Conservation (phyloP, 2,888 invertebrate species). For the Homarus gammarus region DNA sequence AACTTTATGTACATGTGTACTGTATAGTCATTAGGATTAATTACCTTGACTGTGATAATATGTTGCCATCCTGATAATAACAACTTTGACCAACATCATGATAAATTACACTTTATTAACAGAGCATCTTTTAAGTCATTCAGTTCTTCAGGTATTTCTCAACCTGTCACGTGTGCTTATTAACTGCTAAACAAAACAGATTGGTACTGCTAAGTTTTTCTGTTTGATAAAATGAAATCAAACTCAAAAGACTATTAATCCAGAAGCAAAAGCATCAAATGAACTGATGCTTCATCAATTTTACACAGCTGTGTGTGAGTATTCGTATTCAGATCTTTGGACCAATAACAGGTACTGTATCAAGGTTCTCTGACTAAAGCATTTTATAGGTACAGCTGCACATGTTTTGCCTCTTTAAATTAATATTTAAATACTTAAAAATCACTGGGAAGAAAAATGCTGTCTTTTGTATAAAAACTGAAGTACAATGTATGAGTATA, state of each 20-base stretch:
- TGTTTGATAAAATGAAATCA: neutral
- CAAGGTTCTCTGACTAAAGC: neutral
- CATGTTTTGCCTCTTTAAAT: neutral
- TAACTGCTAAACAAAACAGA: neutral
- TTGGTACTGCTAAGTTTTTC: neutral
- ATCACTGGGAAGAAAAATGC: neutral
- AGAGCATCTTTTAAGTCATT: no score
- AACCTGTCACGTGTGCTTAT: neutral
- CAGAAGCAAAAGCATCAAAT: neutral
- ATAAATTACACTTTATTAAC: no score
- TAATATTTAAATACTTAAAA: neutral
- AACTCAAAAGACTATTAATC: neutral
- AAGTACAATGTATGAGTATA: neutral
- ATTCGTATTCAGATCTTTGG: neutral
- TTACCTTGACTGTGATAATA: no score
- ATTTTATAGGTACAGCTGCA: neutral
- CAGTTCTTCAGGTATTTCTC: neutral
- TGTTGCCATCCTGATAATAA: no score
- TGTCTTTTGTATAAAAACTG: neutral
- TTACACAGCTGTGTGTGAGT: neutral
- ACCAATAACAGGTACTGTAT: neutral
- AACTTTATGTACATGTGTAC: no score
- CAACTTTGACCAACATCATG: no score
- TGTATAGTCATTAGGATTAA: no score
- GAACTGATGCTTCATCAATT: neutral